These are phyloP conservation scores for Empidonax traillii DNA, from an alignment of 2,113 vertebrate genomes.

Conservation along the genomic window DNA sequence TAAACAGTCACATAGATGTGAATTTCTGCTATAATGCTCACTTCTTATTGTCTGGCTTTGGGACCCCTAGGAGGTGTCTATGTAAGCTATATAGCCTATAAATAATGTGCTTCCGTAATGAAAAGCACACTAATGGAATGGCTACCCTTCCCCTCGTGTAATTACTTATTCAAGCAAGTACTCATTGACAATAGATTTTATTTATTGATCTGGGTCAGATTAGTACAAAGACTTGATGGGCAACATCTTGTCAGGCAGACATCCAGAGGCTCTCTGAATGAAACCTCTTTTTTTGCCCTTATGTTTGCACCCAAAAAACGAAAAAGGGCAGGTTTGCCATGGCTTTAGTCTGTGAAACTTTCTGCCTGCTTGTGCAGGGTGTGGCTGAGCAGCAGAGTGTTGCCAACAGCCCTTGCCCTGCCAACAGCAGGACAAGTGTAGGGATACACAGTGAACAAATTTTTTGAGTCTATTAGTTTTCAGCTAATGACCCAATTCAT, in stretches of 20 bases:
- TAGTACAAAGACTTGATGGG: background rate
- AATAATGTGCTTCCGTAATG: background rate
- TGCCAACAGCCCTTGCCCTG: background rate
- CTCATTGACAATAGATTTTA: background rate
- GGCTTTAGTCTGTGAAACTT: background rate
- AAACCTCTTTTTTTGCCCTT: background rate
- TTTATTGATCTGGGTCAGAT: background rate
- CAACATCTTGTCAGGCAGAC: background rate
- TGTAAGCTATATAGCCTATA: background rate
- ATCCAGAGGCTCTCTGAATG: background rate
- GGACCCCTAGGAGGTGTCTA: background rate
- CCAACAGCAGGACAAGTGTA: background rate
- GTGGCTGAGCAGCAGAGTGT: accelerated
- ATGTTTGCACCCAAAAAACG: background rate
- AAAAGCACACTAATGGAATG: background rate
- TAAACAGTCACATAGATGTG: background rate
- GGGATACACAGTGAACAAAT: background rate
- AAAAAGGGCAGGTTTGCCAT: background rate
- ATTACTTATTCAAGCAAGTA: constrained; percentile 1
- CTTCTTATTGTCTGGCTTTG: background rate
- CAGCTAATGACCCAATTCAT: background rate
- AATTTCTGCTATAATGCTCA: background rate
- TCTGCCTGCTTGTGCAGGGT: background rate
- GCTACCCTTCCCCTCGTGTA: background rate
- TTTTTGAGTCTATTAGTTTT: background rate